Base-by-base conservation (phyloP, 2,888 invertebrate genomes). In the Uropetala carovei region DNA sequence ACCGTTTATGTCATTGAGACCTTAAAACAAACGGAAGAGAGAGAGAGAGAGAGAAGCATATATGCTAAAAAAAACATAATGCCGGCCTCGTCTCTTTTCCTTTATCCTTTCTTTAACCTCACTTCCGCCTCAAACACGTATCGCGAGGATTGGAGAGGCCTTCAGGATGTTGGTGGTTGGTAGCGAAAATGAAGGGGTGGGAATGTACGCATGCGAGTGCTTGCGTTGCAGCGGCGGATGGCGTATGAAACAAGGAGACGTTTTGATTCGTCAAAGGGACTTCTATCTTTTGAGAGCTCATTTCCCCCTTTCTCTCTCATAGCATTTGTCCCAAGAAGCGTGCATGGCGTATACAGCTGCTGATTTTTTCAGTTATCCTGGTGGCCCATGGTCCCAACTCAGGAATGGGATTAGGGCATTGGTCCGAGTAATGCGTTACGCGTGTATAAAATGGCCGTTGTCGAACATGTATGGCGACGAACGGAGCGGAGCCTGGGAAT, bases 331-430 rank as follows among this genome's bases (percentile, higher is more conserved):
- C 68, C 43, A 30, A 64, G 89, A 16, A 43, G 89, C 64, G 68
- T 68, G 68, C 64, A 89, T 56, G 89, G 43, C 68, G 60, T 89
- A 68, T 64, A 68, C 89, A 89, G 89, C 89, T 89, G 89, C 89
- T 89, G 68, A 64, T 89, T 89, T 89, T 83, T 89, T 89, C 43
- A 27, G 30, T 64, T 89, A 43, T 68, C 43, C 89, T 59, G 60
- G 60, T 64, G 30, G 43, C 64, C 18, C 43, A 89, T 64, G 89
- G 64, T 64, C 89, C 83, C 64, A 10, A 43, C 30, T 60, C 43
- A 64, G 89, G 43, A 89, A 64, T 89, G 89, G 89, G 89, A 89
- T 89, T 89, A 89, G 64, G n/a, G 64, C 89, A 89, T 68, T 68
- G 89, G 89, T 43, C 60, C 89, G 89, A 22, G 64, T 89, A 89